phyloP scores from a whole-genome alignment of 2,113 vertebrate species.

The Microcebus jonahi region DNA sequence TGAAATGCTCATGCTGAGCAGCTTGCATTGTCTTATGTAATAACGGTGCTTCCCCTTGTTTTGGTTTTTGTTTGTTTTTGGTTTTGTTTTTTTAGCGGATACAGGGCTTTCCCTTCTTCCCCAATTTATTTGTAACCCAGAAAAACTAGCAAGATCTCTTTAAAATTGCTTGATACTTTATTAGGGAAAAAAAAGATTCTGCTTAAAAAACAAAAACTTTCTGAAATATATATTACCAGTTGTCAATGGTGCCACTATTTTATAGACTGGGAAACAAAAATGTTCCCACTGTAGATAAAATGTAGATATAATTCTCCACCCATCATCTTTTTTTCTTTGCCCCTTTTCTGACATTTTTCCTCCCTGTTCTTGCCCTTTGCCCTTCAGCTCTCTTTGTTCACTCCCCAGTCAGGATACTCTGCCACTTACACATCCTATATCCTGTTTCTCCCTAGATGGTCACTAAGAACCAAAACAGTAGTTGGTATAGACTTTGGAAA shows the following conservation, averaged over 20 bases:
- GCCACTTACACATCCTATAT: not conserved
- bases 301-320: not conserved
- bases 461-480: not conserved
- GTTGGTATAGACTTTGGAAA: not conserved
- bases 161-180: not conserved
- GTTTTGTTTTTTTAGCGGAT: not conserved
- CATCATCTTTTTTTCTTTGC: not conserved
- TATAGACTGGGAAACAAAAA: not conserved
- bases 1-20: conserved; percentile 41
- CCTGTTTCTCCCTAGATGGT: not conserved
- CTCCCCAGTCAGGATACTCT: not conserved
- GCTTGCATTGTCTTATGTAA: conserved; percentile 36
- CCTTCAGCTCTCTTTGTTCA: not conserved
- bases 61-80: not conserved
- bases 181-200: not conserved
- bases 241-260: not conserved
- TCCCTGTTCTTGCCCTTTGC: not conserved
- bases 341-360: not conserved
- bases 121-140: conserved; percentile 18
- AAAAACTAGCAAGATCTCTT: conserved; percentile 40
- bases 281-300: not conserved
- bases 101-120: not conserved
- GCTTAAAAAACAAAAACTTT: not conserved
- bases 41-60: not conserved
- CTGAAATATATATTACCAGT: not conserved